Evolutionary conservation across 1,140 invertebrate genomes (phyloP), one percentile per base, ranked within the genome.

Genomic region (Drosophila pseudoananassae): DNA sequence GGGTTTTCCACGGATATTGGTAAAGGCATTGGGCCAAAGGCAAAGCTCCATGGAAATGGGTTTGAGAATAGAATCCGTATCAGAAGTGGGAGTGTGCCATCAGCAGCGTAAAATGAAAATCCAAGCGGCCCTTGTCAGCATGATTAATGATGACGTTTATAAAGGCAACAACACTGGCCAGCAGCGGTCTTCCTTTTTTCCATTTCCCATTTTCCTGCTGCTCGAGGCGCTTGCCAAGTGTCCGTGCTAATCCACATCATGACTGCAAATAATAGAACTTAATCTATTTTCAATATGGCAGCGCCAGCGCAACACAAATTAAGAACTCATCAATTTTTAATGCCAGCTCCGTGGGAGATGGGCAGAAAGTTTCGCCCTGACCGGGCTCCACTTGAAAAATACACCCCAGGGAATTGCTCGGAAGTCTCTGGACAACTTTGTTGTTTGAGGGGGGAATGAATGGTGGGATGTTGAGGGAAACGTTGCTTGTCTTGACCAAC

Each of bases 281-380:
- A 88, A 88, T 88, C 83, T 88, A 83, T 88, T 88, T 88, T 88
- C 83, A 89, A 87, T 87, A 87, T 87, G 83, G 83, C 75, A 83
- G 58, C 80, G 69, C 38, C 80, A 87, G 74, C 77, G 77, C 74
- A 78, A 82, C 82, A 83, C 83, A 88, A 88, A 88, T 88, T 88
- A 88, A 88, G 83, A 88, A 88, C 83, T 89, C 83, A 88, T 88
- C 83, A 88, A 88, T 88, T 88, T 88, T 88, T 89, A 88, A 88
- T 88, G 83, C 84, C 76, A 50, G 54, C 79, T 78, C 74, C 65
- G 55, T 78, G 83, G 61, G 75, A 61, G 63, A 55, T 49, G 59
- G 52, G 64, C 36, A 57, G 60, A 57, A 43, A 49, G 64, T 75
- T 71, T 74, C 36, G 72, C 52, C 38, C 49, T 27, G 50, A 43